Base-by-base conservation (phyloP, 2,797 vertebrate genomes). In the Petrocephalus schoutedeni region DNA sequence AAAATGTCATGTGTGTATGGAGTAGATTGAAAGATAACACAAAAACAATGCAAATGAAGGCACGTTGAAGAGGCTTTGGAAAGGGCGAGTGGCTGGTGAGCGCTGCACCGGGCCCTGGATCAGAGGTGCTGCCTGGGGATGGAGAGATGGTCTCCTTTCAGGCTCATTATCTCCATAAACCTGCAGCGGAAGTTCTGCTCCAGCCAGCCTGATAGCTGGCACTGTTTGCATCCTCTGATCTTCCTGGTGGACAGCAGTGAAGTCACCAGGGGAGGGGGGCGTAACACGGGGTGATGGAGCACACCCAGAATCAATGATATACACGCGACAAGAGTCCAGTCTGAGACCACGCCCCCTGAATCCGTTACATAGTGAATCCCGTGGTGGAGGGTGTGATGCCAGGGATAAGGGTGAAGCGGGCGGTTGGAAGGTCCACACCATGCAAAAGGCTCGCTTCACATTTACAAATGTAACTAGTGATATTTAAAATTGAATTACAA, bases 1-100 rank as follows among this genome's bases (percentile, higher is more conserved):
- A 84, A 84, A 84, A 84, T 51, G 51, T 53, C 45, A 84, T 54
- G 51, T 84, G 82, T 54, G 51, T 12, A 28, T 84, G 82, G 51
- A 51, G 51, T 84, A 9, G 49, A 54, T 84, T 49, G 82, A 84
- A 84, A 84, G 21, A 84, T 84, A 53, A 84, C 82, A 53, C 49
- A 53, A 28, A 54, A 77, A 77, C 71, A 77, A 45, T 77, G 71
- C 71, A 77, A 77, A 77, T 77, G 71, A 77, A 77, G 71, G 71
- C 16, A 45, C 12, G 71, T 41, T 45, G 36, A 77, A 77, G 71
- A n/a, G 71, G 14, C 71, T 77, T 77, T 45, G 71, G 14, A 45
- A 77, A 77, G 36, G 45, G 5, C 2, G 14, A 6, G 1, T 41
- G 64, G 12, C 64, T 16, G 64, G 64, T 71, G 64, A 71, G 28